A percentile compares a stretch with the other conserved stretches of the same genome.
phyloP scores from a whole-genome alignment of 1,140 invertebrate genomes.

The Acromyrmex echinatior region DNA sequence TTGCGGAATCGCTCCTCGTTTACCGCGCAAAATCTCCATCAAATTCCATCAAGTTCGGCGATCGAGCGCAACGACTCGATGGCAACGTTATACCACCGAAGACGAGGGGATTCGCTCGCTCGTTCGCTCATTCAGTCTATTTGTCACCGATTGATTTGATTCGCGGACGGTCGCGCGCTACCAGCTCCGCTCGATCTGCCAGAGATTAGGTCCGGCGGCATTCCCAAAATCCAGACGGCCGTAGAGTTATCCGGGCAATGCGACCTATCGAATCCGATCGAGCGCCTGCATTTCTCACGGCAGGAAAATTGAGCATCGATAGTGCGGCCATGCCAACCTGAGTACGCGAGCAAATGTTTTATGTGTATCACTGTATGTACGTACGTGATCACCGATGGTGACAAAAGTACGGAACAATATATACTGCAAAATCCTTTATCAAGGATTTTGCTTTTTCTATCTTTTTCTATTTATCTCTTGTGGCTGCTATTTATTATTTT shows the following conservation, averaged over 20 bases:
- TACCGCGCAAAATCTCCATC: slow-evolving; percentile 62
- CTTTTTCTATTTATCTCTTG: not conserved
- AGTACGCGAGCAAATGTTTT: slow-evolving; percentile 77
- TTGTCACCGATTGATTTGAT: slow-evolving; percentile 62
- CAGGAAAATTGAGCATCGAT: slow-evolving; percentile 74
- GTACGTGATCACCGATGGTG: slow-evolving; percentile 63
- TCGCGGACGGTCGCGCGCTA: slow-evolving; percentile 40
- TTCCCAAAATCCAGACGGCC: slow-evolving; percentile 72
- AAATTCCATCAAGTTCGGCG: slow-evolving; percentile 58
- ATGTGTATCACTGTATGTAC: slow-evolving; percentile 64
- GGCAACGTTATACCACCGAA: slow-evolving; percentile 39
- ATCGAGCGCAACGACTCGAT: slow-evolving; percentile 53
- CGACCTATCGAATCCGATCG: slow-evolving; percentile 50
- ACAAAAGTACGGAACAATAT: not conserved
- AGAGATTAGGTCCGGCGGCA: slow-evolving; percentile 73
- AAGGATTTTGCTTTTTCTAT: not conserved
- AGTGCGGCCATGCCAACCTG: slow-evolving; percentile 74
- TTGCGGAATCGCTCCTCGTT: slow-evolving; percentile 61
- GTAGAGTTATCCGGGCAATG: slow-evolving; percentile 66
- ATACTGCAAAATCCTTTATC: not conserved
- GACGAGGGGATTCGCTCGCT: slow-evolving; percentile 22
- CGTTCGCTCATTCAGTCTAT: slow-evolving; percentile 35
- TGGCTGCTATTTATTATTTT: not conserved
- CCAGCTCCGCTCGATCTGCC: slow-evolving; percentile 70
- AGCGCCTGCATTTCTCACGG: slow-evolving; percentile 69